Percentiles rank a stretch among this genome's conserved stretches.
Evolutionary conservation across 1,140 invertebrate genomes (phyloP).

Genomic region (Drosophila elegans): DNA sequence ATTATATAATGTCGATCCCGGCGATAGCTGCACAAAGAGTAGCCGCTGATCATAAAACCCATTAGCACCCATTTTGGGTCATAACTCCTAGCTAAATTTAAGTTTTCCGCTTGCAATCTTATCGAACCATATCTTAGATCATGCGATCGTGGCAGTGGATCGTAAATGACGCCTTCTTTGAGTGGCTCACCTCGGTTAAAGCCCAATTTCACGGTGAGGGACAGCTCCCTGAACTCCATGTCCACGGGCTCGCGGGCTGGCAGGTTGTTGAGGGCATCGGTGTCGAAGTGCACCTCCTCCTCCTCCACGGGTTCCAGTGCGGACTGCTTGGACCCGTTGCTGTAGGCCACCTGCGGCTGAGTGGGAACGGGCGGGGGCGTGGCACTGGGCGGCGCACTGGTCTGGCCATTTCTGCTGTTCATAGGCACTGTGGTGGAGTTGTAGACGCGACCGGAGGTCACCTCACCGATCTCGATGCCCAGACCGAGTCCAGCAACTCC

Average conservation of each 20-base stretch:
- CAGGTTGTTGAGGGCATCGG: constrained; percentile 84
- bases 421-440: constrained; percentile 78
- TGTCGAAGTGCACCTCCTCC: constrained; percentile 56
- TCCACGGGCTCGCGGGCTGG: constrained; percentile 87
- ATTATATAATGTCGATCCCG: background rate
- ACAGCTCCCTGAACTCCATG: constrained; percentile 89
- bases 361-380: constrained; percentile 14
- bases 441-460: constrained; percentile 57
- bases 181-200: constrained; percentile 88
- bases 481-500: constrained; percentile 66
- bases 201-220: constrained; percentile 89
- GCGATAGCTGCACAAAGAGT: constrained; percentile 28
- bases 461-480: constrained; percentile 66
- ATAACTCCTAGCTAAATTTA: constrained; percentile 23
- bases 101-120: constrained; percentile 34
- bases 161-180: constrained; percentile 18
- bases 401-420: constrained; percentile 46
- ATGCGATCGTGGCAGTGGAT: constrained; percentile 57
- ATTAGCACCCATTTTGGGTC: constrained; percentile 40
- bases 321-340: constrained; percentile 33
- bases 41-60: constrained; percentile 46
- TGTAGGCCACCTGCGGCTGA: constrained; percentile 22
- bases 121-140: constrained; percentile 51
- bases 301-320: constrained; percentile 58
- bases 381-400: constrained; percentile 12